Evolutionary conservation across 2,888 invertebrate genomes (phyloP).

Genomic region (Eupithecia subfuscata): DNA sequence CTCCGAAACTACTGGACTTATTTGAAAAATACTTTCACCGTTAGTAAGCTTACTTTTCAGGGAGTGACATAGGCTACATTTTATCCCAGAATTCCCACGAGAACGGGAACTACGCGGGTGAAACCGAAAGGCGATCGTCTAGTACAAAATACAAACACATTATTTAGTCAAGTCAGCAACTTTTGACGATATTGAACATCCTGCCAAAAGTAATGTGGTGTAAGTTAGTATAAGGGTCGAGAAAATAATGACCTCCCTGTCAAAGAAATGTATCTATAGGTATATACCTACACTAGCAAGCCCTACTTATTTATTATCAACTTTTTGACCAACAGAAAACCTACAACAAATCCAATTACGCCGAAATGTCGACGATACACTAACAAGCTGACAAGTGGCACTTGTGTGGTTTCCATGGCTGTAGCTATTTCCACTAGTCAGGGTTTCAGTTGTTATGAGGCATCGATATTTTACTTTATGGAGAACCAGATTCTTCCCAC

Average conservation of each 20-base stretch:
- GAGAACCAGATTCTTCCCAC: neutral
- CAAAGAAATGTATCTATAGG: neutral
- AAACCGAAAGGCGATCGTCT: no score
- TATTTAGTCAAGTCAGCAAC: neutral
- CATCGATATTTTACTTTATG: conserved; percentile 23
- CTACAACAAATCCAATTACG: conserved; percentile 14
- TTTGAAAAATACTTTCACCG: no score
- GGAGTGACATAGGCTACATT: no score
- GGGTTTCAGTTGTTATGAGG: conserved; percentile 11
- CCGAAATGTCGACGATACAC: conserved; percentile 13
- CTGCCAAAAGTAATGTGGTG: neutral
- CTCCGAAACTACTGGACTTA: no score
- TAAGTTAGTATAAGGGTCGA: no score
- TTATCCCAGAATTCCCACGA: no score
- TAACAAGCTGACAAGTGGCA: conserved; percentile 12
- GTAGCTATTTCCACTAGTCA: conserved; percentile 7
- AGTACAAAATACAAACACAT: neutral
- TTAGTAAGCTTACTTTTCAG: no score
- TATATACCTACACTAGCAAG: neutral
- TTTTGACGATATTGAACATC: neutral
- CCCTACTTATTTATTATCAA: neutral
- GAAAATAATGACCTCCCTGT: neutral
- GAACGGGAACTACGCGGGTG: no score
- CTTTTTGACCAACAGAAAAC: conserved; percentile 5
- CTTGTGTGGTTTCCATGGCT: conserved; percentile 7